Evolutionary conservation across 2,888 invertebrate genomes (phyloP), one percentile per base, ranked within the genome.

Genomic region (Cheilosia impressa): DNA sequence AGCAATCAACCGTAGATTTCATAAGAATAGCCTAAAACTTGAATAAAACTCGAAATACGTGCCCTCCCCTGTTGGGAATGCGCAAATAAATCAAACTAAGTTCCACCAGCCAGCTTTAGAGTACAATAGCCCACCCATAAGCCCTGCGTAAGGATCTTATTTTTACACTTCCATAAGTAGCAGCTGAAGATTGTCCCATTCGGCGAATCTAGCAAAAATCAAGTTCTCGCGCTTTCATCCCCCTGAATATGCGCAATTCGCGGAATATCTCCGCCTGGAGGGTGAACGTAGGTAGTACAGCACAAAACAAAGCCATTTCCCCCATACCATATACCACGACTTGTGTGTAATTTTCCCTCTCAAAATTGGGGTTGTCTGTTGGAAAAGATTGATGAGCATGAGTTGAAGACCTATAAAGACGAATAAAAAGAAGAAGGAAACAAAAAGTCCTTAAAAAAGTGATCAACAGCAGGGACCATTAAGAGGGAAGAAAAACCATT

Each of bases 391-490:
- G 77, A 81, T 81, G 71, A 62, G 62, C 22, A 63, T 15, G 41
- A 15, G 27, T n/a, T 10, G 41, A 13, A 19, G 17, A 50, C 27
- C 9, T 9, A 2, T n/a, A 19, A 41, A 34, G 31, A 50, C 47
- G 27, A 77, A 58, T 53, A 10, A 3, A 53, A 62, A 82, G 38
- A 53, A 65, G 66, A 53, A 22, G 27, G 6, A 31, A 31, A 9
- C 1, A 55, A 63, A 63, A 62, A n/a, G 50, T 81, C 66, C 66
- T 85, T 77, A 72, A 85, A 81, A 85, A 85, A 85, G 62, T 85
- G 85, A 85, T 85, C 85, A 85, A 72, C 81, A 43, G 60, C 22
- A 71, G 65, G 76, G 60, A 6, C 27, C 27, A 27, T 27, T 27
- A 27, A 7, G 6, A 31, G 7, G n/a, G 4, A 45, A 52, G 65